Conservation (phyloP, 2,888 invertebrate species). For the Calameuta pallipes region DNA sequence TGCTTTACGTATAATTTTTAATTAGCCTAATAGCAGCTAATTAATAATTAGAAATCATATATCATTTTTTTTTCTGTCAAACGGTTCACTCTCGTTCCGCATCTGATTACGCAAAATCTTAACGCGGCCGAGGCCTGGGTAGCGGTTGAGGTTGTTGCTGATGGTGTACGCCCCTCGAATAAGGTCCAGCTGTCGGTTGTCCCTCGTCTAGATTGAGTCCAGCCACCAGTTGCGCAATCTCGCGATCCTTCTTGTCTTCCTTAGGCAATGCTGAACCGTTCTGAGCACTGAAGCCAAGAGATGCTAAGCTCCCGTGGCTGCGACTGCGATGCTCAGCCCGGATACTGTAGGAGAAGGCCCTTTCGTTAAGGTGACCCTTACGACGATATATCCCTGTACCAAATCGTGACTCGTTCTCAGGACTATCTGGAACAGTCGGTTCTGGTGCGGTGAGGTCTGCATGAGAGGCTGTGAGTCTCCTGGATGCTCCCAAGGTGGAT, state of each 20-base stretch:
- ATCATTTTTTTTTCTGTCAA: neutral
- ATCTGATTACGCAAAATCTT: slow-evolving; percentile 21
- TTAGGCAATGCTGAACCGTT: slow-evolving; percentile 56
- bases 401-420: slow-evolving; percentile 71
- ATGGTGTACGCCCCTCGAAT: slow-evolving; percentile 68
- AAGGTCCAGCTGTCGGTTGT: slow-evolving; percentile 74
- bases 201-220: slow-evolving; percentile 85
- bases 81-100: slow-evolving; percentile 3
- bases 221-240: slow-evolving; percentile 94
- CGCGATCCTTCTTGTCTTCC: slow-evolving; percentile 82
- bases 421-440: slow-evolving; percentile 46
- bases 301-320: slow-evolving; percentile 91
- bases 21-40: neutral
- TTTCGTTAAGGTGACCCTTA: slow-evolving; percentile 91
- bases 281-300: slow-evolving; percentile 88
- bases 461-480: slow-evolving; percentile 58
- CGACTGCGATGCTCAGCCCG: slow-evolving; percentile 92
- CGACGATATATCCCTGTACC: slow-evolving; percentile 90
- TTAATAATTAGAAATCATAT: neutral
- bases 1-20: neutral
- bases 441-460: slow-evolving; percentile 56
- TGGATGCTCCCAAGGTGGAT: slow-evolving; percentile 50
- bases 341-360: slow-evolving; percentile 94
- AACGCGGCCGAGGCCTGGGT: slow-evolving; percentile 62
- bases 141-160: slow-evolving; percentile 57